Base-by-base conservation (phyloP, 2,888 invertebrate genomes). In the Rotaria magnacalcarata region DNA sequence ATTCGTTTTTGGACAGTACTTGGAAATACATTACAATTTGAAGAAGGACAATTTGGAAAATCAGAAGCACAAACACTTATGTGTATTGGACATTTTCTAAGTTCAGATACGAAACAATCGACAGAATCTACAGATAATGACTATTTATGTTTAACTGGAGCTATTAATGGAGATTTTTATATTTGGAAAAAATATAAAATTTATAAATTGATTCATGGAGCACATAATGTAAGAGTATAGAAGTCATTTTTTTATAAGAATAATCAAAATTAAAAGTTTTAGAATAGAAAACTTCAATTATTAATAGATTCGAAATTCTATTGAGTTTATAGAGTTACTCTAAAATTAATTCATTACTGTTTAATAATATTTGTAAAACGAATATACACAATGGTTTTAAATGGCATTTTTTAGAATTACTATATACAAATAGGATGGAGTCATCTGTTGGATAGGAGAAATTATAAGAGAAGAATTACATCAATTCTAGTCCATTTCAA, bases 141-240 rank as follows among this genome's bases (percentile, higher is more conserved):
- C 14, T 21, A 58, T n/a, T 84, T 85, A 43, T 85, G 60, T 4
- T 91, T 91, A 85, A 88, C 91, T 14, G 91, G 91, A 27, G 91
- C 91, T 6, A 88, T 91, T n/a, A 89, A 89, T 87, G 92, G 92
- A 27, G 91, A 91, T 87, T 88, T 92, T 54, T 92, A 91, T 87
- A 88, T 91, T 19, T 92, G 92, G 92, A 89, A 88, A 86, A 90
- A 89, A 21, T 89, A 88, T 86, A 89, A 89, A 50, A 89, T 92
- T 84, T 88, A 89, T 50, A 88, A 89, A 54, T 90, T 90, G 34
- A 88, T 92, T 41, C 88, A 89, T 84, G 89, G 88, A 67, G 91
- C 90, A 52, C 92, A 92, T 88, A 89, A 89, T 88, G 92, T 91
- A 88, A 89, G 89, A 88, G 11, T 67, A 19, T 34, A 52, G 34